phyloP scores from a whole-genome alignment of 2,888 invertebrate genomes.

The Mythimna loreyi region DNA sequence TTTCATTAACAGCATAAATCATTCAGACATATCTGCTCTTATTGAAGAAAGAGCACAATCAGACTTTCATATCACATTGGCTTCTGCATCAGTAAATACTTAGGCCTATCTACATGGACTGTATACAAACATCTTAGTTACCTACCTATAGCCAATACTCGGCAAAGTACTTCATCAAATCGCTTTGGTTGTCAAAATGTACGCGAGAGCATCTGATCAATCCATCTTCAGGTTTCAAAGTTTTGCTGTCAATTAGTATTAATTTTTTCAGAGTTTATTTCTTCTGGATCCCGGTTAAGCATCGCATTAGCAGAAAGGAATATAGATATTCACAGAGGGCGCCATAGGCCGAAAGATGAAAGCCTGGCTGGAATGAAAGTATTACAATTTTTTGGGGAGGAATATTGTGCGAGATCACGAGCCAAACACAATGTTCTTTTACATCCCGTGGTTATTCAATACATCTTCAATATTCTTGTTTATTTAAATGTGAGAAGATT shows the following conservation, averaged over 20 bases:
- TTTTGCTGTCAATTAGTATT: background rate
- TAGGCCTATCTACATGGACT: background rate
- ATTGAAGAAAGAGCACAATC: background rate
- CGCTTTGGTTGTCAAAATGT: background rate
- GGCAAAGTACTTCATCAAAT: background rate
- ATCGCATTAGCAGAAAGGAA: background rate
- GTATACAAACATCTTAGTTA: background rate
- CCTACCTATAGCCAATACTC: too few relatives aligned
- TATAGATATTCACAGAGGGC: background rate
- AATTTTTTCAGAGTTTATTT: too few relatives aligned
- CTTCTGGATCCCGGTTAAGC: background rate
- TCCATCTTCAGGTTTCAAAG: background rate
- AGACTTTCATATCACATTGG: background rate
- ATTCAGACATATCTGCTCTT: background rate
- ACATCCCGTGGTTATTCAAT: too few relatives aligned
- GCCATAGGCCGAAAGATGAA: background rate
- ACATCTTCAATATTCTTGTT: too few relatives aligned
- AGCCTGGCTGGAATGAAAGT: background rate
- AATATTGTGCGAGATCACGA: background rate
- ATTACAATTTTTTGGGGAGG: background rate
- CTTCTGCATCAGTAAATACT: background rate
- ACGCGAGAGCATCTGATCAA: background rate
- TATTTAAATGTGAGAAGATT: too few relatives aligned
- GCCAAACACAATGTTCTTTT: too few relatives aligned
- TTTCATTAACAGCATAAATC: background rate